These are phyloP conservation scores for Alligator mississippiensis DNA, from an alignment of 2,113 vertebrate species.

Conservation along the genomic window DNA sequence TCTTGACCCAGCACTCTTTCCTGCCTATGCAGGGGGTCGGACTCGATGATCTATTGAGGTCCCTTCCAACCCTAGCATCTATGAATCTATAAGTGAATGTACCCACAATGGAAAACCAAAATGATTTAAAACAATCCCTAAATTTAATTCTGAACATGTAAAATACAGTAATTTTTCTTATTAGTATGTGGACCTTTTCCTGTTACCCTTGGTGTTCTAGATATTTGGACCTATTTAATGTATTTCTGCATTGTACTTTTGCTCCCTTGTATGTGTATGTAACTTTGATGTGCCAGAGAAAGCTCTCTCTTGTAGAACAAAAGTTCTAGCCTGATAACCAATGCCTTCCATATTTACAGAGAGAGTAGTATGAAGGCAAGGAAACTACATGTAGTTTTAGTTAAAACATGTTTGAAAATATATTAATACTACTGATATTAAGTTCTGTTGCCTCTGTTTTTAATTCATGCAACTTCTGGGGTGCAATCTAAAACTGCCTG, in stretches of 20 bases:
- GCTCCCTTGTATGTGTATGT: background rate
- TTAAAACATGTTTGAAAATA: background rate
- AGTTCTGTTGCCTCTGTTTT: background rate
- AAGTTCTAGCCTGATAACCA: background rate
- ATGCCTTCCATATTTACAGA: background rate
- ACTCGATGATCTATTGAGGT: too few species aligned
- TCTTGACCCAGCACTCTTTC: too few species aligned
- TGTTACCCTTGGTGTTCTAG: rapidly evolving
- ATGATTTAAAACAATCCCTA: too few species aligned
- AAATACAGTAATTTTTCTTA: background rate
- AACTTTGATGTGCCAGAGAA: background rate
- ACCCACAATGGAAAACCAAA: too few species aligned
- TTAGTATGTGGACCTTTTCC: rapidly evolving
- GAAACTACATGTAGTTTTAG: background rate
- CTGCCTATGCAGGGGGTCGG: too few species aligned
- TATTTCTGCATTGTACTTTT: background rate
- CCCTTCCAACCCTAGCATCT: too few species aligned
- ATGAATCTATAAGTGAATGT: too few species aligned
- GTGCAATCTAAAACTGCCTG: background rate
- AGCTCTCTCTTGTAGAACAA: background rate
- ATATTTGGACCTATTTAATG: background rate
- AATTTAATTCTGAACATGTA: too few species aligned
- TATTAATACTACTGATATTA: background rate
- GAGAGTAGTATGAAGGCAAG: background rate
- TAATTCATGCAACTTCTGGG: background rate